Conservation (phyloP, 2,797 vertebrate genomes). For the Synaphobranchus kaupii region DNA sequence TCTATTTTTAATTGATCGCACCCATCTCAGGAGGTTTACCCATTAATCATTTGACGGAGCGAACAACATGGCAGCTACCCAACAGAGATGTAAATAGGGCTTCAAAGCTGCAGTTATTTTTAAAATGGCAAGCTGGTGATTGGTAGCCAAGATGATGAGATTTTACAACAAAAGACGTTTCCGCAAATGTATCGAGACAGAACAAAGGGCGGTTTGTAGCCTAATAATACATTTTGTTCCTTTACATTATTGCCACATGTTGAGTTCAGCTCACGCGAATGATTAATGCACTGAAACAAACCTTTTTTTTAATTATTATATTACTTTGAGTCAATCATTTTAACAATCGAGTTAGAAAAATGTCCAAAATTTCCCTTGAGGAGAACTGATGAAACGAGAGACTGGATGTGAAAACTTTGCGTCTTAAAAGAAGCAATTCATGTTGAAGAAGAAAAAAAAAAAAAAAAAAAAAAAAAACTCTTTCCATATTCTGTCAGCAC, state of each 20-base stretch:
- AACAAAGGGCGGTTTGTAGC: constrained; percentile 48
- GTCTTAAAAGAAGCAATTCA: neutral
- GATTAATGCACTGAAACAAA: constrained; percentile 37
- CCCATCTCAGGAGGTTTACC: constrained; percentile 58
- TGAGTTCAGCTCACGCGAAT: constrained; percentile 46
- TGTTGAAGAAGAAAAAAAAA: neutral
- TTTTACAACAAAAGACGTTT: constrained; percentile 50
- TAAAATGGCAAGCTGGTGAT: constrained; percentile 51
- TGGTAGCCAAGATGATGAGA: constrained; percentile 57
- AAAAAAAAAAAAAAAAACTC: neutral
- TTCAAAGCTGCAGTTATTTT: constrained; percentile 69
- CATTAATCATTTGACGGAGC: constrained; percentile 64
- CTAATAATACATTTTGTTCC: constrained; percentile 57
- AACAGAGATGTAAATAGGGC: constrained; percentile 59
- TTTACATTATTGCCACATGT: constrained; percentile 49
- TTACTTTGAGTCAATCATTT: constrained; percentile 22
- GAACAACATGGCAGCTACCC: constrained; percentile 58
- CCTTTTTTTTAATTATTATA: neutral
- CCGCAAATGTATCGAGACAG: constrained; percentile 45
- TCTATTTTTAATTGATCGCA: constrained; percentile 71
- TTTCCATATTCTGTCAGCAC: neutral
- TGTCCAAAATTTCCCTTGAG: constrained; percentile 1
- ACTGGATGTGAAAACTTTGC: constrained; percentile 20
- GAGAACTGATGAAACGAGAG: constrained; percentile 20
- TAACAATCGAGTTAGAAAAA: constrained; percentile 5